Percentiles rank a stretch among this genome's conserved stretches.
Conservation (phyloP, 2,888 invertebrate genomes). For the Lamellibrachia columna region DNA sequence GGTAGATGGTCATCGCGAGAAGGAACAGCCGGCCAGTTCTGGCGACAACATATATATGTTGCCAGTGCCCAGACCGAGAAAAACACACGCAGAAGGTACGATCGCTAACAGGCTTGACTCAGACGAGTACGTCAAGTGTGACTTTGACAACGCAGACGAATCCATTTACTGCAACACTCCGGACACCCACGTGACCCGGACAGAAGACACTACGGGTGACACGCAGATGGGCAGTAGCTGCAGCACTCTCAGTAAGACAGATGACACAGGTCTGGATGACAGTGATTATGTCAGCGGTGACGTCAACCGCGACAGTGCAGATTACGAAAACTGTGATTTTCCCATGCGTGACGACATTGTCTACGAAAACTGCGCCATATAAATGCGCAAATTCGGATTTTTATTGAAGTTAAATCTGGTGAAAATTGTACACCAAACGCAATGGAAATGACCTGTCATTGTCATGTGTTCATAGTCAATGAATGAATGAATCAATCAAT, state of each 20-base stretch:
- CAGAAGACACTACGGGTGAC: neutral
- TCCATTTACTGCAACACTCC: neutral
- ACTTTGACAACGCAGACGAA: neutral
- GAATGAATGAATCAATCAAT: neutral
- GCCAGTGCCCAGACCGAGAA: neutral
- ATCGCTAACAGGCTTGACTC: neutral
- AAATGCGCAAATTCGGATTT: neutral
- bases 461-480: neutral
- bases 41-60: neutral
- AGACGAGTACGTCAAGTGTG: neutral
- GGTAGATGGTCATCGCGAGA: neutral
- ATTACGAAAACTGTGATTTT: neutral
- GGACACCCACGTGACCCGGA: neutral
- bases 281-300: conserved; percentile 16
- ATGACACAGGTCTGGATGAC: neutral
- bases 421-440: neutral
- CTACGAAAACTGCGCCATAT: neutral
- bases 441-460: neutral
- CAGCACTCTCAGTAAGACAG: conserved; percentile 3
- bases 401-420: neutral
- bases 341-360: neutral
- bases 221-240: neutral
- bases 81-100: neutral
- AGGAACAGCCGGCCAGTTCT: neutral
- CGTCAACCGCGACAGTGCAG: neutral